Percentiles rank a stretch among this genome's conserved stretches.
Evolutionary conservation across 2,888 invertebrate genomes (phyloP).

Genomic region (Rhyacophila evoluta): DNA sequence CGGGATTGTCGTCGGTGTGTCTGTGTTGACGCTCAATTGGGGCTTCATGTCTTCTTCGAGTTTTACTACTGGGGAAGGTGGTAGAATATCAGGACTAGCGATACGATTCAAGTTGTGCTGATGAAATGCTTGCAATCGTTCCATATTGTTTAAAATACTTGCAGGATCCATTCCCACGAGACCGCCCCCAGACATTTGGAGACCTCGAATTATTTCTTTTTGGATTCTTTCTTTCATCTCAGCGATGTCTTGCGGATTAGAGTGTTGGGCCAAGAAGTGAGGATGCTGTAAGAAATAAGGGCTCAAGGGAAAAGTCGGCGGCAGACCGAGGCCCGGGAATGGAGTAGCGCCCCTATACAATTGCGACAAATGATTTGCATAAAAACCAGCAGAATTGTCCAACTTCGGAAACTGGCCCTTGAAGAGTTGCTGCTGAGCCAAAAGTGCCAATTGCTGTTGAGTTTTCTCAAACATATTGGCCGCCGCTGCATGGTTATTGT

Average conservation of each 20-base stretch:
- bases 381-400: slow-evolving; percentile 71
- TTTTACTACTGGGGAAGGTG: slow-evolving; percentile 63
- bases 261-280: slow-evolving; percentile 67
- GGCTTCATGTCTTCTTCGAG: slow-evolving; percentile 69
- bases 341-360: slow-evolving; percentile 72
- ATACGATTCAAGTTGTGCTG: slow-evolving; percentile 56
- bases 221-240: slow-evolving; percentile 78
- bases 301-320: slow-evolving; percentile 74
- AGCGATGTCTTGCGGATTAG: slow-evolving; percentile 69
- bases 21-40: slow-evolving; percentile 60
- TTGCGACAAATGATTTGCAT: slow-evolving; percentile 73
- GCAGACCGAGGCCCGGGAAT: slow-evolving; percentile 68
- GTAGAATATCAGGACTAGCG: slow-evolving; percentile 59
- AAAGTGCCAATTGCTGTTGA: slow-evolving; percentile 66
- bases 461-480: slow-evolving; percentile 69
- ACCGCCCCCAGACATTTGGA: slow-evolving; percentile 79
- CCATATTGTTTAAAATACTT: slow-evolving; percentile 51
- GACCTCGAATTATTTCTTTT: slow-evolving; percentile 73
- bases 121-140: slow-evolving; percentile 56
- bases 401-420: slow-evolving; percentile 70
- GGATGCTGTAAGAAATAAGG: slow-evolving; percentile 76
- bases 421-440: slow-evolving; percentile 77
- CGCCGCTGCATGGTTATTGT: slow-evolving; percentile 60
- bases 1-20: slow-evolving; percentile 58
- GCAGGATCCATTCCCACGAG: slow-evolving; percentile 64